A percentile compares a stretch with the other conserved stretches of the same genome.
These are phyloP conservation scores for Laticauda colubrina DNA, from an alignment of 2,113 vertebrate genomes.

Conservation along the genomic window DNA sequence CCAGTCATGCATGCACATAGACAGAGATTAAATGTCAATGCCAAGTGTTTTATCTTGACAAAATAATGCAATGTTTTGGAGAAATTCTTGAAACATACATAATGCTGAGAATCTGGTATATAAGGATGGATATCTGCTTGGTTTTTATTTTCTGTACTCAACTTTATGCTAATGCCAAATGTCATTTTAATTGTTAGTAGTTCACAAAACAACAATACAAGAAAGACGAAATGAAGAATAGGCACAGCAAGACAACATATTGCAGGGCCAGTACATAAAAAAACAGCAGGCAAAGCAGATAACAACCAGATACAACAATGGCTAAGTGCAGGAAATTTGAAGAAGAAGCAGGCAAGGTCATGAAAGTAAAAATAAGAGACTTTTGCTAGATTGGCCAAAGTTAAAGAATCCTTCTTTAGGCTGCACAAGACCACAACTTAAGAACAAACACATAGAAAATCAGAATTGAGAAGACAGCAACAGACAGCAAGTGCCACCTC, in stretches of 20 bases:
- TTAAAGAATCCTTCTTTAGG: neutral
- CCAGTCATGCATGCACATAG: neutral
- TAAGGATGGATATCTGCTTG: conserved; percentile 42
- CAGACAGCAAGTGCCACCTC: neutral
- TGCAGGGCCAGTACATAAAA: neutral
- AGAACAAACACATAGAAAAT: neutral
- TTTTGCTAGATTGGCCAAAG: too few species aligned
- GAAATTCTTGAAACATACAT: neutral
- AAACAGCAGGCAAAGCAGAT: neutral
- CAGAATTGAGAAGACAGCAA: neutral
- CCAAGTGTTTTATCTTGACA: conserved; percentile 17
- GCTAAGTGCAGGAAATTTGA: neutral
- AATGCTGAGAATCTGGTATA: conserved; percentile 12
- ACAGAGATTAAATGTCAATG: neutral
- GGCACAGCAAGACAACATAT: neutral
- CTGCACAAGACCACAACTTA: neutral
- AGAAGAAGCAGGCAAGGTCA: neutral
- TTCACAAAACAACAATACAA: neutral
- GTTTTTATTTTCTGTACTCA: conserved; percentile 28
- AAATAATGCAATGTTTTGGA: conserved; percentile 12
- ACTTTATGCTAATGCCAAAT: conserved; percentile 11
- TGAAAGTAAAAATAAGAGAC: too few species aligned
- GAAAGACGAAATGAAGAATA: neutral
- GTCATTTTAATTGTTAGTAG: conserved; percentile 1
- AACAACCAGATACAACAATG: neutral